phyloP scores from a whole-genome alignment of 2,888 invertebrate species.

The Patella depressa region DNA sequence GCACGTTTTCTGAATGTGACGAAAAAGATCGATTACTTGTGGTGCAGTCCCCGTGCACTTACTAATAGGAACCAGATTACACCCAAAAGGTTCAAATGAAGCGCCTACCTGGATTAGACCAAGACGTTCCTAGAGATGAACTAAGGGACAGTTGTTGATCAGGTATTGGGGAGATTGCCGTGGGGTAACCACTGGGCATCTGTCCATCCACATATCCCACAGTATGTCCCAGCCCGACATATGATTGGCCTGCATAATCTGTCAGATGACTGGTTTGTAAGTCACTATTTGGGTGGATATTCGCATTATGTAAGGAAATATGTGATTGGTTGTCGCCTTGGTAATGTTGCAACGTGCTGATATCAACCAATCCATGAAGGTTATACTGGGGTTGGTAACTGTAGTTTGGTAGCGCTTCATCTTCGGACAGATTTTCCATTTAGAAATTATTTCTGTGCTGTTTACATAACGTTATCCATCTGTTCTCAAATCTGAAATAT shows the following conservation, averaged over 20 bases:
- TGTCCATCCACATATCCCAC: conserved; percentile 3
- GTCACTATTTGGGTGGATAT: not conserved
- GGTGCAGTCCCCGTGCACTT: too few species aligned
- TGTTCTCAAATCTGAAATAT: too few species aligned
- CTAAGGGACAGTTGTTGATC: not conserved
- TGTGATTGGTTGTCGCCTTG: conserved; percentile 4
- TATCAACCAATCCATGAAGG: not conserved
- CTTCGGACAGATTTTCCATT: conserved; percentile 2
- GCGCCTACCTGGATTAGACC: not conserved
- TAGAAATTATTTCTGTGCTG: not conserved
- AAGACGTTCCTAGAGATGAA: not conserved
- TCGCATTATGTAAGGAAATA: not conserved
- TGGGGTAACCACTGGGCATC: not conserved
- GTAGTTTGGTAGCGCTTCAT: conserved; percentile 6
- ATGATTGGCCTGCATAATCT: not conserved
- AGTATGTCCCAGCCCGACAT: not conserved
- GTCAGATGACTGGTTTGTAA: not conserved
- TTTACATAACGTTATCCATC: too few species aligned
- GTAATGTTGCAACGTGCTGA: not conserved
- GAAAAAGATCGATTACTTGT: too few species aligned
- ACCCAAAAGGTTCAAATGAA: too few species aligned
- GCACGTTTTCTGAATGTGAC: too few species aligned
- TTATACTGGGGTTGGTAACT: conserved; percentile 8
- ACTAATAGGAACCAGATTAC: too few species aligned
- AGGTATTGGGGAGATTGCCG: not conserved